A percentile compares a stretch with the other conserved stretches of the same genome.
phyloP scores from a whole-genome alignment of 2,888 invertebrate species.

The Epirrhoe tristata region DNA sequence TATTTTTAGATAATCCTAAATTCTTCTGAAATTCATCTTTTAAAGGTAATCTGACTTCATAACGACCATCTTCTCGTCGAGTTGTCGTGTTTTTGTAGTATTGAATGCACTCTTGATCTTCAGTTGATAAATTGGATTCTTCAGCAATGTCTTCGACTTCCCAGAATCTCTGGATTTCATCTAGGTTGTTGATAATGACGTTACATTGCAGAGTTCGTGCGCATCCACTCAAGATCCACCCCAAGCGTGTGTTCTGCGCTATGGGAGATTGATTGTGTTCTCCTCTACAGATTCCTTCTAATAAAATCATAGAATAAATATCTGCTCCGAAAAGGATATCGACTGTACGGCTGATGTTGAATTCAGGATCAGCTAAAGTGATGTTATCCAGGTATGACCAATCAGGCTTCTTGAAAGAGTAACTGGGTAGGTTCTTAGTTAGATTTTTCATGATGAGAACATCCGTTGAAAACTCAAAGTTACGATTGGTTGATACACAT shows the following conservation, averaged over 20 bases:
- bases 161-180: constrained; percentile 1
- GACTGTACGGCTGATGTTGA: neutral
- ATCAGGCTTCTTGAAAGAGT: neutral
- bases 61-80: neutral
- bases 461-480: neutral
- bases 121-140: neutral
- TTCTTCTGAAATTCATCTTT: neutral
- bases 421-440: neutral
- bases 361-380: constrained; percentile 2
- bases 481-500: no score
- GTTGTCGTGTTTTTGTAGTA: neutral
- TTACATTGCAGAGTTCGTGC: neutral
- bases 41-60: neutral
- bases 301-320: neutral
- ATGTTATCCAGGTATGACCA: constrained; percentile 1
- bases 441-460: constrained; percentile 4
- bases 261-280: neutral
- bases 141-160: constrained; percentile 1
- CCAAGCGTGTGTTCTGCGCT: neutral
- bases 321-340: neutral
- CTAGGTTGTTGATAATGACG: neutral
- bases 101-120: neutral
- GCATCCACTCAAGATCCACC: neutral
- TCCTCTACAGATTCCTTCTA: neutral
- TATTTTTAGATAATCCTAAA: neutral